Percentiles rank a stretch among this genome's conserved stretches.
Evolutionary conservation across 2,113 vertebrate species (phyloP).

Genomic region (Salvelinus namaycush): DNA sequence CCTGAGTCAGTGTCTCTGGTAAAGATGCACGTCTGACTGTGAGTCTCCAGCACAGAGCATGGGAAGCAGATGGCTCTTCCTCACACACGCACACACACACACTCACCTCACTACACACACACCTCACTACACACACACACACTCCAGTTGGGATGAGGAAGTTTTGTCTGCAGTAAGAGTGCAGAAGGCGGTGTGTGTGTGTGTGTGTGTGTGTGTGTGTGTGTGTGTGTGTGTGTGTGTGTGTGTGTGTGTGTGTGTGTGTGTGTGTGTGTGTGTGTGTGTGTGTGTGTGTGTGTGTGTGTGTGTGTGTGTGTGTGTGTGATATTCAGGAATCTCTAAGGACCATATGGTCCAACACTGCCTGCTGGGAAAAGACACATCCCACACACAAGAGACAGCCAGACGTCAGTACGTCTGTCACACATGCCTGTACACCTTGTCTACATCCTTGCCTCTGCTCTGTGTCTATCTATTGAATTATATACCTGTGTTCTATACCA

Average conservation of each 20-base stretch:
- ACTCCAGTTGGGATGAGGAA: neutral
- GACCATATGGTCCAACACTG: constrained; percentile 64
- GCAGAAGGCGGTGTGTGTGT: neutral
- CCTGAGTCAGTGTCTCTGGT: too few relatives aligned
- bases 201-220: constrained; percentile 3
- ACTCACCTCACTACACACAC: too few relatives aligned
- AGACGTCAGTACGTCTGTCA: constrained; percentile 26
- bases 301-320: constrained; percentile 10
- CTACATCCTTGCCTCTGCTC: neutral
- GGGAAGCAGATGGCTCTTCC: too few relatives aligned
- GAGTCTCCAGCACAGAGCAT: too few relatives aligned
- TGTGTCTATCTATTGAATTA: too few relatives aligned
- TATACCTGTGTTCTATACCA: too few relatives aligned
- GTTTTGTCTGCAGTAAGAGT: neutral
- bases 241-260: constrained; percentile 1
- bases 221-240: neutral
- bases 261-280: too few relatives aligned
- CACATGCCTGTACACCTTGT: constrained; percentile 33
- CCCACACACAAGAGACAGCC: neutral
- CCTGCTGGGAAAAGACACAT: neutral
- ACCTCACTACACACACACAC: neutral
- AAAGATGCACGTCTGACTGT: too few relatives aligned
- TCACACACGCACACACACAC: too few relatives aligned
- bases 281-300: too few relatives aligned
- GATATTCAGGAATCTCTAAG: constrained; percentile 47